Evolutionary conservation across 2,113 vertebrate genomes (phyloP), one percentile per base, ranked within the genome.

Genomic region (Caretta caretta): DNA sequence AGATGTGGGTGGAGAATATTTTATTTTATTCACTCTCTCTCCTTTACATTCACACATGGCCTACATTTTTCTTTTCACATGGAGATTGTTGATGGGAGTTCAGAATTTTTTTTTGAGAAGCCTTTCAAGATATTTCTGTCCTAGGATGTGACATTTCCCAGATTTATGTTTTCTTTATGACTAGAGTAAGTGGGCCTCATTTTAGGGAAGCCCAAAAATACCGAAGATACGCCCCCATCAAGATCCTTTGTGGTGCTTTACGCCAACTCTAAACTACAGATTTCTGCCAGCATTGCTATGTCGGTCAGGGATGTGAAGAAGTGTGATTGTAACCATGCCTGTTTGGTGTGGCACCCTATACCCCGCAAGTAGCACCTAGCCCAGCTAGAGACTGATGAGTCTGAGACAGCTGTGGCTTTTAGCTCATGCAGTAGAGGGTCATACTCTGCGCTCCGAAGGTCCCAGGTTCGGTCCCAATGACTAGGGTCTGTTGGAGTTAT

Each of bases 31-130:
- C 94, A 87, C 87, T 95, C 59, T 72, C 48, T 93, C 0, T 81
- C 95, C 79, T 96, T 87, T 65, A 85, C 86, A 91, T 95, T 92
- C 82, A 35, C 48, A 81, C 95, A 86, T 93, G 93, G 95, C 94
- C 88, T 90, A 89, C 83, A 59, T 87, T 97, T 97, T 95, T 95
- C 78, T 91, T 95, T 91, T 89, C 42, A 46, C 1, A 0, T 88
- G 57, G 57, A 96, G 48, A 27, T 85, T 65, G 46, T 25, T 90
- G 35, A 29, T 84, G 65, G n/a, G 29, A 78, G 31, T 78, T 93
- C n/a, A 0, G 20, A 12, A 2, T 54, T 72, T 90, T 31, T 80
- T 50, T 83, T 91, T 93, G 86, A 56, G n/a, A 83, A 38, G 5
- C 3, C 20, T 69, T 81, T 81, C 11, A 89, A 59, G 50, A 22